Conservation (phyloP, 2,113 vertebrate genomes). For the Lampris megalopsis region DNA sequence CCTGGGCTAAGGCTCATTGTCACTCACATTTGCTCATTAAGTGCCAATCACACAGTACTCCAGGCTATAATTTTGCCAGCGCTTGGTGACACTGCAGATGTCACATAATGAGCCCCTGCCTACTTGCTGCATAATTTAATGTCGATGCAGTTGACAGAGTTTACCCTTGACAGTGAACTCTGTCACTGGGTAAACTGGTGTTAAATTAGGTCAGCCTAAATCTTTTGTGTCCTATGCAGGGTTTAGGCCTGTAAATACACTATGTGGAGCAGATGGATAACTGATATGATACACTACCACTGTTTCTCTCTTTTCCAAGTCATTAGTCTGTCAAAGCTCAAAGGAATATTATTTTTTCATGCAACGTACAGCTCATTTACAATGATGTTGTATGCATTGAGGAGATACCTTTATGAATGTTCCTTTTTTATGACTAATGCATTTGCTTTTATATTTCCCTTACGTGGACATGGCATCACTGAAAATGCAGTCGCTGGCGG, state of each 20-base stretch:
- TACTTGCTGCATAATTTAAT: conserved; percentile 66
- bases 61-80: conserved; percentile 74
- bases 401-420: conserved; percentile 38
- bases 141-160: conserved; percentile 63
- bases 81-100: conserved; percentile 73
- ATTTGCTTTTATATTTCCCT: conserved; percentile 32
- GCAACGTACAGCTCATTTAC: conserved; percentile 23
- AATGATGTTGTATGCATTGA: conserved; percentile 13
- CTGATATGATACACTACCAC: neutral
- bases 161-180: conserved; percentile 68
- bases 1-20: conserved; percentile 76
- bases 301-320: neutral
- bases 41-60: conserved; percentile 79
- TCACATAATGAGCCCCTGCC: conserved; percentile 69
- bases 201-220: conserved; percentile 11
- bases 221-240: neutral
- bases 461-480: conserved; percentile 27
- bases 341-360: neutral
- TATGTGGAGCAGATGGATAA: conserved; percentile 1
- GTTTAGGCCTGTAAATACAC: neutral
- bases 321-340: conserved; percentile 18
- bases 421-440: conserved; percentile 44
- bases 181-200: conserved; percentile 33
- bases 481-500: conserved; percentile 17
- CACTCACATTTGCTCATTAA: conserved; percentile 82